Conservation (phyloP, 2,797 vertebrate species). For the Alosa sapidissima region DNA sequence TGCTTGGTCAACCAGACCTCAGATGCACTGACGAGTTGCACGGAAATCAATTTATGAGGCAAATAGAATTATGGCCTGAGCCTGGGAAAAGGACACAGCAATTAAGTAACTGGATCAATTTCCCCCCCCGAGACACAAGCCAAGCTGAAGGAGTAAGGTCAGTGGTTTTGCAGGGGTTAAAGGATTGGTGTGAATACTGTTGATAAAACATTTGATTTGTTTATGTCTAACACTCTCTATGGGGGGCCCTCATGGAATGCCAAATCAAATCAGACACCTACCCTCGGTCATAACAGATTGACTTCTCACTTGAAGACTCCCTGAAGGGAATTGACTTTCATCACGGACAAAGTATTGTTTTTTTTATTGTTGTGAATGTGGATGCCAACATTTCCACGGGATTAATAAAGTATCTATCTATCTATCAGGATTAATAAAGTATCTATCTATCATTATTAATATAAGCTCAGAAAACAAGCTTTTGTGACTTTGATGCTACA, state of each 20-base stretch:
- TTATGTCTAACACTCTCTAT: background rate
- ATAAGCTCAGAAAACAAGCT: too few relatives aligned
- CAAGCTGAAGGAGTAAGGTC: background rate
- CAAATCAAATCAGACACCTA: background rate
- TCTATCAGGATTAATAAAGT: too few relatives aligned
- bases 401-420: too few relatives aligned
- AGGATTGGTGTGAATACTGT: background rate
- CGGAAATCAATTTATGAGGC: background rate
- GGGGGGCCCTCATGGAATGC: background rate
- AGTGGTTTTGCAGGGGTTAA: slow-evolving; percentile 1
- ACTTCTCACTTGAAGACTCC: background rate
- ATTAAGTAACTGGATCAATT: slow-evolving; percentile 39
- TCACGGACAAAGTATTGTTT: too few relatives aligned
- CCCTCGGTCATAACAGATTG: background rate
- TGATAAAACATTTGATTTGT: background rate
- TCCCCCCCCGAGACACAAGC: background rate
- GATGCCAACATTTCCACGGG: too few relatives aligned
- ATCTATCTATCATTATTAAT: too few relatives aligned
- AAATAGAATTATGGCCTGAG: background rate
- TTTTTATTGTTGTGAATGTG: too few relatives aligned
- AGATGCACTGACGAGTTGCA: background rate
- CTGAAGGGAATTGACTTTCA: background rate
- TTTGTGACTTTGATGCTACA: too few relatives aligned
- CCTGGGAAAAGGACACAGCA: slow-evolving; percentile 12
- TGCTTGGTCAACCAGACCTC: too few relatives aligned